Percentiles rank a stretch among this genome's conserved stretches.
These are phyloP conservation scores for Pelusios castaneus DNA, from an alignment of 2,113 vertebrate genomes.

Conservation along the genomic window DNA sequence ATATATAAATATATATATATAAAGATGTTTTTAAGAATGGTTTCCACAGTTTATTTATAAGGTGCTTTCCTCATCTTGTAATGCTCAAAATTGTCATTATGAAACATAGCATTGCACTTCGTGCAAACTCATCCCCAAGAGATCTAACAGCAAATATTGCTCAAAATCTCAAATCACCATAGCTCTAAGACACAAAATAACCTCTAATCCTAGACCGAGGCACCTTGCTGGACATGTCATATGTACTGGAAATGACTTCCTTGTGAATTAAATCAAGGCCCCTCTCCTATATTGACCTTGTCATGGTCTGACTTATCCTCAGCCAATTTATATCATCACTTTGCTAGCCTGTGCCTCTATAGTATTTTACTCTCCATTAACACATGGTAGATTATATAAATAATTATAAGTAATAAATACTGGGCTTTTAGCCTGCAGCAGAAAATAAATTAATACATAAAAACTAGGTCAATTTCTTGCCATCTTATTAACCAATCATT, in stretches of 20 bases:
- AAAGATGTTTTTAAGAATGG: not conserved
- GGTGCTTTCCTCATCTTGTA: not conserved
- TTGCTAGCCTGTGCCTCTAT: not conserved
- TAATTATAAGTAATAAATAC: not conserved
- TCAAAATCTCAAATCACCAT: not conserved
- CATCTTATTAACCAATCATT: not conserved
- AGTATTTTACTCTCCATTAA: not conserved
- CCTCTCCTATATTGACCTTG: not conserved
- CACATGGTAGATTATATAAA: conserved; percentile 6
- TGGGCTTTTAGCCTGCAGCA: not conserved
- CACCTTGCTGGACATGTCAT: conserved; percentile 9
- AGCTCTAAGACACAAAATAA: not conserved
- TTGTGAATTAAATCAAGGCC: conserved; percentile 22
- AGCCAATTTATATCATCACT: conserved; percentile 6
- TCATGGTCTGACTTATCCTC: conserved; percentile 21
- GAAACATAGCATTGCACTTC: not conserved
- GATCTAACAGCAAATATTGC: not conserved
- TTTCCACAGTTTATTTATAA: not conserved
- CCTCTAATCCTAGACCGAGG: conserved; percentile 12
- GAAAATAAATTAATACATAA: conserved; percentile 32
- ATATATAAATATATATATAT: not conserved
- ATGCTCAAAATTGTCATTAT: conserved; percentile 4
- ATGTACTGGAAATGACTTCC: not conserved
- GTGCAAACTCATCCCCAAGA: not conserved
- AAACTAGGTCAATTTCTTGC: conserved; percentile 16